phyloP scores from a whole-genome alignment of 2,888 invertebrate genomes.

The Sinopyrophorus schimmeli region DNA sequence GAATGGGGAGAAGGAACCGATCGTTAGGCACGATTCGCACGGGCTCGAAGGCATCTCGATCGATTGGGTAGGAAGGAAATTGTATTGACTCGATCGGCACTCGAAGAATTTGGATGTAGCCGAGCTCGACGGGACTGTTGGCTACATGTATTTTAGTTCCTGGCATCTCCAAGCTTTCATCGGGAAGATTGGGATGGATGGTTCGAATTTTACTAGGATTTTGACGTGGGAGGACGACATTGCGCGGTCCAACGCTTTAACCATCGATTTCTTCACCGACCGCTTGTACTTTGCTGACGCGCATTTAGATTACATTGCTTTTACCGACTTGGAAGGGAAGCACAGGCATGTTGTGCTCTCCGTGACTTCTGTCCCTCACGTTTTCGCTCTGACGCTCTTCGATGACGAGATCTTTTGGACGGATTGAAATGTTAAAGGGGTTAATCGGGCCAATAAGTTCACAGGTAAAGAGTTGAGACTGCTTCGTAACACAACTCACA shows the following conservation, averaged over 20 bases:
- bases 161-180: slow-evolving; percentile 97
- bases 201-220: slow-evolving; percentile 85
- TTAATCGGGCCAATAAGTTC: slow-evolving; percentile 90
- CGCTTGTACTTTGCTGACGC: slow-evolving; percentile 98
- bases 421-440: slow-evolving; percentile 96
- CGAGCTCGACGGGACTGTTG: slow-evolving; percentile 89
- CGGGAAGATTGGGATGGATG: slow-evolving; percentile 97
- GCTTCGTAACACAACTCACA: slow-evolving; percentile 88
- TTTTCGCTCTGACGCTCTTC: slow-evolving; percentile 91
- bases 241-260: slow-evolving; percentile 98
- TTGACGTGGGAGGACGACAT: slow-evolving; percentile 92
- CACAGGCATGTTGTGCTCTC: slow-evolving; percentile 82
- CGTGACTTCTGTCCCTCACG: slow-evolving; percentile 86
- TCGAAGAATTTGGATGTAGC: slow-evolving; percentile 94
- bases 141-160: slow-evolving; percentile 92
- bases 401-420: slow-evolving; percentile 96
- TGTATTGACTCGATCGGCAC: slow-evolving; percentile 97
- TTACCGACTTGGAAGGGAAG: slow-evolving; percentile 88
- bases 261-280: slow-evolving; percentile 95
- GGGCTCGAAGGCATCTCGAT: slow-evolving; percentile 97
- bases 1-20: slow-evolving; percentile 73
- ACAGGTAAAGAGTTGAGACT: slow-evolving; percentile 74
- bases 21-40: slow-evolving; percentile 90
- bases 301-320: slow-evolving; percentile 96
- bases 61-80: slow-evolving; percentile 94